Evolutionary conservation across 1,140 invertebrate species (phyloP), one percentile per base, ranked within the genome.

Genomic region (Aphaenogaster ashmeadi): DNA sequence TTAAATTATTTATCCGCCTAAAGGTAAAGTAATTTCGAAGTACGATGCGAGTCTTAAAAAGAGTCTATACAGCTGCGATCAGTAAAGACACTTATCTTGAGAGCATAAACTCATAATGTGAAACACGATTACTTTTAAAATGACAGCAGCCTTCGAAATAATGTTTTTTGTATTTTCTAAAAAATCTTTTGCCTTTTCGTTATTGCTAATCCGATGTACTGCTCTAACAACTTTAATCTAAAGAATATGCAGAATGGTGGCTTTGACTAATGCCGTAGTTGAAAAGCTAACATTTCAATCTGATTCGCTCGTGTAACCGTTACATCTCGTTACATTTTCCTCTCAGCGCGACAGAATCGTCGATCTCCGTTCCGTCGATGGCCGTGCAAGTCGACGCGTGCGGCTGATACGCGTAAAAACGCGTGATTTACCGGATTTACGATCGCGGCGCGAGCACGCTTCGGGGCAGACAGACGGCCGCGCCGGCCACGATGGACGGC

Each of bases 401-500:
- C 78, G 36, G 36, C 66, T 38, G 66, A 44, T 54, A 54, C 58
- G 67, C 66, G 50, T 38, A 41, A 74, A 27, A 47, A 36, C 58
- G 56, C 7, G 21, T 33, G 56, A 47, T 87, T 87, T 54, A 60
- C 38, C 71, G 69, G 7, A 8, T 75, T 83, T 83, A 74, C 67
- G 80, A 60, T n/a, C 75, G 75, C 62, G 67, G 54, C 67, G 67
- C 67, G 80, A 58, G 67, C 27, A 15, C 47, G 11, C 84, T 52
- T 44, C 33, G 50, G 41, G 66, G 56, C 54, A 72, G 80, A 60
- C 67, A 27, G 38, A 44, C 2, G 38, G 38, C 54, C 38, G 27
- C 52, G 36, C 27, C 69, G 47, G 15, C 69, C 18, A 74, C 54
- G 74, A 77, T 44, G 74, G 4, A 72, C 5, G 47, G 21, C 50